phyloP scores from a whole-genome alignment of 2,797 vertebrate species.

The Lacerta viridis region DNA sequence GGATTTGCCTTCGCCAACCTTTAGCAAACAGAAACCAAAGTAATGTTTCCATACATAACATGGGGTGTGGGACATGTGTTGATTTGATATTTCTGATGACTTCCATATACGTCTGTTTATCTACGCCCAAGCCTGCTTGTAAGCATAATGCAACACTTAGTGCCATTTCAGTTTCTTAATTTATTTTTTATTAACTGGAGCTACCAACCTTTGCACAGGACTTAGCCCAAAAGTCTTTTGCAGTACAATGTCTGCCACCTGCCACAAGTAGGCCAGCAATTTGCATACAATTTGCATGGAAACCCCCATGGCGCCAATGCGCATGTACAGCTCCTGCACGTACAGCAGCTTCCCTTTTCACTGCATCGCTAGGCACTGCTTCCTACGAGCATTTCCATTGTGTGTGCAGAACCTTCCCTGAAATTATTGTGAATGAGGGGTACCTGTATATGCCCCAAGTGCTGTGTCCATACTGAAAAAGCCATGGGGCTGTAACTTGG shows the following conservation, averaged over 20 bases:
- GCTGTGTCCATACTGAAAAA: background rate
- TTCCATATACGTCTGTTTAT: background rate
- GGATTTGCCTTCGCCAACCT: conserved; percentile 41
- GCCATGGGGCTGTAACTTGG: background rate
- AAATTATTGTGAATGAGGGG: background rate
- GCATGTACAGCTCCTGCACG: background rate
- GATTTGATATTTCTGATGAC: conserved; percentile 13
- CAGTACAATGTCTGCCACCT: background rate
- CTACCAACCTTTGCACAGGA: background rate
- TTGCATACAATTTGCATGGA: background rate
- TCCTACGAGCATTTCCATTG: background rate
- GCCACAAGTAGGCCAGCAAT: background rate
- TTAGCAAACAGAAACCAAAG: conserved; percentile 44
- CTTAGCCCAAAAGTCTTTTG: background rate
- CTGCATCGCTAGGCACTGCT: background rate
- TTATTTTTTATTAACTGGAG: background rate
- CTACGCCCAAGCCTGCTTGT: conserved; percentile 30
- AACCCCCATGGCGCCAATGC: too few species aligned
- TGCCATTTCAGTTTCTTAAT: conserved; percentile 13
- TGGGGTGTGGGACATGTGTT: conserved; percentile 59
- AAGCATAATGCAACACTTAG: conserved; percentile 56
- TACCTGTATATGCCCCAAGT: background rate
- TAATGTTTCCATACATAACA: conserved; percentile 73
- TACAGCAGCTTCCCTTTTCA: background rate
- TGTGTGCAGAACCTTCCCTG: background rate